Evolutionary conservation across 2,888 invertebrate genomes (phyloP).

Genomic region (Philereme vetulata): DNA sequence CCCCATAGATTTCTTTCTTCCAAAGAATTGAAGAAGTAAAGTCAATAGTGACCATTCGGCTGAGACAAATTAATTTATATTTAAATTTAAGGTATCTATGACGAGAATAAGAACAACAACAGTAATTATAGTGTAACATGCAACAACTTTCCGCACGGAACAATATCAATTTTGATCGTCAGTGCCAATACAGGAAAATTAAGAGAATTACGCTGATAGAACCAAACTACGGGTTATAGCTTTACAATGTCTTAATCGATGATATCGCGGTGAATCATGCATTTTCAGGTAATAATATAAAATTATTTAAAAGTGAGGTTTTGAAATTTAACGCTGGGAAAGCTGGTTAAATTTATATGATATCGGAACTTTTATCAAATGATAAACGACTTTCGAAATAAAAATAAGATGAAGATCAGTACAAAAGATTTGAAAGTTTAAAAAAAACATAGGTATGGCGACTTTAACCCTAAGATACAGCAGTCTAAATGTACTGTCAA

Average conservation of each 20-base stretch:
- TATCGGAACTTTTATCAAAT: background rate
- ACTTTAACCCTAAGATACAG: no score
- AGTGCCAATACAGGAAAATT: slow-evolving; percentile 72
- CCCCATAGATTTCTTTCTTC: no score
- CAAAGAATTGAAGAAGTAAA: no score
- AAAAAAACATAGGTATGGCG: no score
- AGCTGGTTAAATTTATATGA: slow-evolving; percentile 13
- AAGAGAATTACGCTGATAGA: slow-evolving; percentile 47
- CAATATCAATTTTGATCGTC: slow-evolving; percentile 28
- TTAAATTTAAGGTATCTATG: background rate
- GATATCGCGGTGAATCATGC: slow-evolving; percentile 70
- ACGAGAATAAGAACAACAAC: slow-evolving; percentile 19
- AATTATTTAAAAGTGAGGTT: slow-evolving; percentile 5
- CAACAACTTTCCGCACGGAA: background rate
- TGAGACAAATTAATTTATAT: no score
- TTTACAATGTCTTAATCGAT: slow-evolving; percentile 77
- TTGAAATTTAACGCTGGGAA: slow-evolving; percentile 5
- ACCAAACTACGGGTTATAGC: slow-evolving; percentile 71
- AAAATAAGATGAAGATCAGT: background rate
- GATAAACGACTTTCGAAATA: background rate
- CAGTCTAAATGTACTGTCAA: no score
- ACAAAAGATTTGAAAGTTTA: no score
- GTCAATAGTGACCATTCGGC: no score
- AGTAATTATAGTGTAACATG: background rate
- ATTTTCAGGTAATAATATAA: slow-evolving; percentile 24